Base-by-base conservation (phyloP, 2,888 invertebrate species). In the Apomyelois bistriatella region DNA sequence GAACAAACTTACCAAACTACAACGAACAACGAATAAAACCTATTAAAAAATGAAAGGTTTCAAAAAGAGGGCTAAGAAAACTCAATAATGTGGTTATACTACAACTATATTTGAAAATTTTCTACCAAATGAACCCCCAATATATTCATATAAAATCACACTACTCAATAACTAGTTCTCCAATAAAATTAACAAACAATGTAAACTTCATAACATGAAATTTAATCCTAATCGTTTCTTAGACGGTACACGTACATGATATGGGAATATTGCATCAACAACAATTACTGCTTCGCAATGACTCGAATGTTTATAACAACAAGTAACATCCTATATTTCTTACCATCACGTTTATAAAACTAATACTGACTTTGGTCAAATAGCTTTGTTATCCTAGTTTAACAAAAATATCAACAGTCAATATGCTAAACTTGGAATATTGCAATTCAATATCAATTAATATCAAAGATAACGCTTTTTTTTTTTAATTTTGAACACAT, bases 331-430 rank as follows among this genome's bases (percentile, higher is more conserved):
- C 69, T 70, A 68, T 69, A 72, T 69, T 71, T 73, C 69, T 74
- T 78, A 79, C 73, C 79, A 80, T 79, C 87, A 79, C 82, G 74
- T 82, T 10, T 82, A 79, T 77, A 77, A 76, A 82, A 85, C 89
- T 89, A 90, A 90, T 90, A 90, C 90, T 90, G 90, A 90, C 90
- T 90, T 90, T 90, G 90, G 90, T 90, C 90, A 87, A 85, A 88
- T 88, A 90, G 90, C 90, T 88, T 87, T 85, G 88, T 88, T 85
- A 89, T 82, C 88, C 89, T 89, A 89, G 80, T 76, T 85, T 78
- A 87, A 87, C 87, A 89, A 84, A 79, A 79, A 85, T 82, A 88
- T 87, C 82, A 89, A 89, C 88, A 88, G 85, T 85, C 82, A 83
- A 85, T 84, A 88, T 82, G 79, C 80, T 86, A 84, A 81, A 85